Conservation (phyloP, 2,113 vertebrate species). For the Oceanites oceanicus region DNA sequence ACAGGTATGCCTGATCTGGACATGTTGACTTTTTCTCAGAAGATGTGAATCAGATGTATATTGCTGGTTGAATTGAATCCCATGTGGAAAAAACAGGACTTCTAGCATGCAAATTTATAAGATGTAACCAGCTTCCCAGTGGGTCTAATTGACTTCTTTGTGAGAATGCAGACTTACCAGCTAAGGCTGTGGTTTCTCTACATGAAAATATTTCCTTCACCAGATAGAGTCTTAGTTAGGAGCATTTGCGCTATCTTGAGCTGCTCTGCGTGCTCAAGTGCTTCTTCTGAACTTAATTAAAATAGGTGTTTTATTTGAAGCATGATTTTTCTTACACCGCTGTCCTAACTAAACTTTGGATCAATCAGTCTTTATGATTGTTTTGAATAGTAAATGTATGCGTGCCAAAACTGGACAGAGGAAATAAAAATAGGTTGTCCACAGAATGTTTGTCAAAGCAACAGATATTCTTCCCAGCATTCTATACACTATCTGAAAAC, state of each 20-base stretch:
- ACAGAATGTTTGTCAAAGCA: neutral
- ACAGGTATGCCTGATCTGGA: neutral
- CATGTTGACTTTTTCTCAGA: neutral
- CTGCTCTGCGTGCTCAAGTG: neutral
- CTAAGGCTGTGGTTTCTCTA: neutral
- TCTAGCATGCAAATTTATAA: neutral
- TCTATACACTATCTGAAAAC: neutral
- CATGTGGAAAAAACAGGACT: neutral
- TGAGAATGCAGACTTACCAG: neutral
- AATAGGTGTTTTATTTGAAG: neutral
- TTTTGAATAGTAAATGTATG: neutral
- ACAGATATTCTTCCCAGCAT: neutral
- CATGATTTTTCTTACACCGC: neutral
- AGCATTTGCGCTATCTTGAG: neutral
- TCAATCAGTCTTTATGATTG: neutral
- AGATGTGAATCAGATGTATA: neutral
- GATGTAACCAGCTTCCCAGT: neutral
- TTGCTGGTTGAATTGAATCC: neutral
- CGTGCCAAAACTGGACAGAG: neutral
- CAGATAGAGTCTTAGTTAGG: neutral
- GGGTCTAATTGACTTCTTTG: neutral
- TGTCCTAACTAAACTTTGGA: neutral
- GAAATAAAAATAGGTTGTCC: neutral
- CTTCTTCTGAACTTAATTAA: slow-evolving; percentile 16
- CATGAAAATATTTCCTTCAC: neutral